Conservation (phyloP, 2,888 invertebrate species). For the Drosophila austrosaltans region DNA sequence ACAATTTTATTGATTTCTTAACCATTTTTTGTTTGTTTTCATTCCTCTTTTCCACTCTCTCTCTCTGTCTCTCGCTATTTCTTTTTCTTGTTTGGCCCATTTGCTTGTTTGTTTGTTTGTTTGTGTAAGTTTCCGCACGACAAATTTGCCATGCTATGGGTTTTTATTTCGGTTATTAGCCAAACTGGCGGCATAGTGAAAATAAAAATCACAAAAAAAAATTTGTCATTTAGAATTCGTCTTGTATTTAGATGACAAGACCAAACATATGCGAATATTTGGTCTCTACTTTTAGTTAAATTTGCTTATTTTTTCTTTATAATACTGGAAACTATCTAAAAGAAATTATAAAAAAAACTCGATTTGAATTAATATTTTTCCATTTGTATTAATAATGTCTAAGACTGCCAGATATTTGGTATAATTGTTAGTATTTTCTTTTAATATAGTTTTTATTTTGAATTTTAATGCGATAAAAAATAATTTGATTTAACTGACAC, state of each 20-base stretch:
- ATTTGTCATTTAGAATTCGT: conserved; percentile 42
- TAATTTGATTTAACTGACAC: too few species aligned
- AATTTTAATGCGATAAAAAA: too few species aligned
- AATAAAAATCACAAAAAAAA: conserved; percentile 47
- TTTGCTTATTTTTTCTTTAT: too few species aligned
- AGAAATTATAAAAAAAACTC: too few species aligned
- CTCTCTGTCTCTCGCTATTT: not conserved
- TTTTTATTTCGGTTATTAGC: conserved; percentile 66
- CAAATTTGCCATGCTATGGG: conserved; percentile 45
- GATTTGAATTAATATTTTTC: too few species aligned
- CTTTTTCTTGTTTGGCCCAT: conserved; percentile 20
- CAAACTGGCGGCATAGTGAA: conserved; percentile 60
- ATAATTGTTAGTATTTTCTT: too few species aligned
- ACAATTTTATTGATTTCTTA: conserved; percentile 51
- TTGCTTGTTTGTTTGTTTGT: conserved; percentile 31
- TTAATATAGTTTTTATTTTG: too few species aligned
- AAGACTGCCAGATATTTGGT: too few species aligned
- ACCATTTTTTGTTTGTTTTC: conserved; percentile 16
- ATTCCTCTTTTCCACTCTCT: conserved; percentile 11
- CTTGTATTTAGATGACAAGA: not conserved
- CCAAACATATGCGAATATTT: not conserved
- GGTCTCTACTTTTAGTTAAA: too few species aligned
- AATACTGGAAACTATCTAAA: too few species aligned
- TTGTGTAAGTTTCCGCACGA: conserved; percentile 28
- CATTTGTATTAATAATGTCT: too few species aligned